Evolutionary conservation across 1,140 invertebrate species (phyloP).

Genomic region (Polyergus mexicanus): DNA sequence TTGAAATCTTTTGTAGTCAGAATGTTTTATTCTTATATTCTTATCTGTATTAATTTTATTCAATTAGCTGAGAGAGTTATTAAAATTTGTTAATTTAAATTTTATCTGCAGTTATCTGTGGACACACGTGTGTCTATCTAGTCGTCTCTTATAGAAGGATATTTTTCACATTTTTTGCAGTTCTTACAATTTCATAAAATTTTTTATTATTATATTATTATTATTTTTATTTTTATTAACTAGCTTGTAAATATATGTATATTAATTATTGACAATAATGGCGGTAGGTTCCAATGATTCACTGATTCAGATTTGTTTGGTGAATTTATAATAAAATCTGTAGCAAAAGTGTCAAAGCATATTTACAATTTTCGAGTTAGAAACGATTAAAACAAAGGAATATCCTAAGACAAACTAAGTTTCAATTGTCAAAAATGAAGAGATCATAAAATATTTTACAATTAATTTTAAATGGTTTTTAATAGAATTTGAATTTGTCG

Average conservation of each 20-base stretch:
- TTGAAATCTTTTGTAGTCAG: background rate
- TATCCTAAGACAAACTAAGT: no score
- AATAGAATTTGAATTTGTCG: background rate
- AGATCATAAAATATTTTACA: background rate
- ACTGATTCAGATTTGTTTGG: background rate
- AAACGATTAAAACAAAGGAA: background rate
- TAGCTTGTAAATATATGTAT: background rate
- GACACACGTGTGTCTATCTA: background rate
- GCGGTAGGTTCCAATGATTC: background rate
- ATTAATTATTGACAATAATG: background rate
- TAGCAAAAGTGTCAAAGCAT: background rate
- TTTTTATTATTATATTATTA: constrained; percentile 11
- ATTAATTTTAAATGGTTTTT: background rate
- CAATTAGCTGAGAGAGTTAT: background rate
- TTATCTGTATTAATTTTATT: constrained; percentile 9
- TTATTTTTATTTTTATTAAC: background rate
- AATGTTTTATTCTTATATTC: constrained; percentile 16
- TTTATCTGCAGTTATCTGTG: background rate
- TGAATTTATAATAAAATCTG: background rate
- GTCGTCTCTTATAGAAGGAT: background rate
- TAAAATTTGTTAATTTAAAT: background rate
- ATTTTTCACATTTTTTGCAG: background rate
- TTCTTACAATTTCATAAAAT: background rate
- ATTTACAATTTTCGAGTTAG: background rate
- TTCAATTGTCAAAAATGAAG: background rate